Evolutionary conservation across 2,888 invertebrate genomes (phyloP), one percentile per base, ranked within the genome.

Genomic region (Agrochola macilenta): DNA sequence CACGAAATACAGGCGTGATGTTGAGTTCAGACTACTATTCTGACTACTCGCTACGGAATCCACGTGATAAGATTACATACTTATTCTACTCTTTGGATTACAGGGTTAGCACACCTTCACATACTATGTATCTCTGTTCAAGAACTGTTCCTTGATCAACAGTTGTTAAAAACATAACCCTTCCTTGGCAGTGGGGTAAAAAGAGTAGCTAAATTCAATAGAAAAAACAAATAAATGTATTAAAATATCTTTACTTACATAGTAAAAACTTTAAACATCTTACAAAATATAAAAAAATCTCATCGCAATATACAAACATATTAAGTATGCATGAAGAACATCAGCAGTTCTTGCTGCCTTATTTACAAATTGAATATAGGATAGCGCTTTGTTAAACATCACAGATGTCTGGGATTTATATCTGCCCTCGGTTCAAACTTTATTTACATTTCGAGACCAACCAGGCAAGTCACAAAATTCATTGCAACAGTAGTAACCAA

Each of bases 161-260:
- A 35, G n/a, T 35, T 26, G 1, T 49, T 23, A 11, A 26, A 49
- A 26, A 39, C 35, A 35, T 35, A 35, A 35, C 35, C 35, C 35
- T 35, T 35, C 35, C 35, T 35, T 35, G 35, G 35, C 35, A 35
- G 35, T 35, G 35, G 35, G 5, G 5, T 35, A 35, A 35, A 35
- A 35, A 35, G 35, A 35, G 23, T 49, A 49, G 23, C 17, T 35
- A 12, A 49, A 30, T 20, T 26, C 1, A 23, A 23, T 68, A 49
- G 8, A n/a, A 23, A 61, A 80, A 66, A 23, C 12, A 66, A 57
- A 57, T 4, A 26, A 52, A 26, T 58, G 43, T 66, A 71, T 23
- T 58, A 74, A 65, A 76, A 74, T 52, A 84, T 72, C 3, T 87
- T 88, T 87, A 88, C 81, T 88, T 76, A 86, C 35, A 78, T 23